Evolutionary conservation across 2,113 vertebrate species (phyloP).

Genomic region (Microcebus tavaratra): DNA sequence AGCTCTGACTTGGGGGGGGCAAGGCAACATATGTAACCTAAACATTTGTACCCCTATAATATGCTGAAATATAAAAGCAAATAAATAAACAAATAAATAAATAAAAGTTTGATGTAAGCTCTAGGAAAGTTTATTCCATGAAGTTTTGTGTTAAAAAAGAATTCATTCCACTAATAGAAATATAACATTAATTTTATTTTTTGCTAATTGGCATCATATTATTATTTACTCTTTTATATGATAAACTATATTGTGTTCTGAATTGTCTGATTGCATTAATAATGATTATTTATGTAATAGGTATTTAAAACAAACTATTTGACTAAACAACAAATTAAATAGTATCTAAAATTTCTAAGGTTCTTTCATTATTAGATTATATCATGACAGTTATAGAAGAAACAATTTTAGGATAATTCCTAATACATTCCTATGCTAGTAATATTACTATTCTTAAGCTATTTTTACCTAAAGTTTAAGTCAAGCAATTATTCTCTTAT

Average conservation of each 20-base stretch:
- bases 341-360: background rate
- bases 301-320: conserved; percentile 1
- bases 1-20: no score
- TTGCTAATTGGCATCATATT: background rate
- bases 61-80: no score
- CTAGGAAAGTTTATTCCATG: background rate
- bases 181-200: background rate
- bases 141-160: background rate
- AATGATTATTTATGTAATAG: background rate
- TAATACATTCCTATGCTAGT: conserved; percentile 10
- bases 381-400: background rate
- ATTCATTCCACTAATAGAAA: background rate
- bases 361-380: conserved; percentile 26
- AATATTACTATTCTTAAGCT: background rate
- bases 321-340: conserved; percentile 36
- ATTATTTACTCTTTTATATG: background rate
- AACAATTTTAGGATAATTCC: conserved; percentile 25
- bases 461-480: conserved; percentile 46
- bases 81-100: no score
- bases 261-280: background rate
- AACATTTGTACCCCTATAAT: no score
- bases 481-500: conserved; percentile 29
- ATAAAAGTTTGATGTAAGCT: background rate
- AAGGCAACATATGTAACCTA: no score
- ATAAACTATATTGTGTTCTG: background rate